A percentile compares a stretch with the other conserved stretches of the same genome.
phyloP scores from a whole-genome alignment of 2,113 vertebrate genomes.

The Cololabis saira region DNA sequence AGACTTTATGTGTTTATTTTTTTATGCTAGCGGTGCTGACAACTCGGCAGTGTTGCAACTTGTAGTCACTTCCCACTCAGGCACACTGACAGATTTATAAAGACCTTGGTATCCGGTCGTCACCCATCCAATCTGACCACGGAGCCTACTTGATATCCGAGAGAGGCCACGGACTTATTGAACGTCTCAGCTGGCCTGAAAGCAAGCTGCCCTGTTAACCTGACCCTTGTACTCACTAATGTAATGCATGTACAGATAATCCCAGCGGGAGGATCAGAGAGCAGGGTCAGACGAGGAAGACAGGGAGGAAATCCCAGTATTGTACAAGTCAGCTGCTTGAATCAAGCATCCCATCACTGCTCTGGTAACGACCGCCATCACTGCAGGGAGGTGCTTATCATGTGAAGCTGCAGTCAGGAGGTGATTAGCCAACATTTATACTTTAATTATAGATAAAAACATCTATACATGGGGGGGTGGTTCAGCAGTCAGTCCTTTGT shows the following conservation, averaged over 20 bases:
- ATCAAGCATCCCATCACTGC: neutral
- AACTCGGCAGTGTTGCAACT: too few species aligned
- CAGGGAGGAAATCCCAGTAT: neutral
- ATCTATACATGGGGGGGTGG: too few species aligned
- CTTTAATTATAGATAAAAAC: too few species aligned
- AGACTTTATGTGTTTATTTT: too few species aligned
- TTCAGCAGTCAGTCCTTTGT: too few species aligned
- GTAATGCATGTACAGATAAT: constrained; percentile 28
- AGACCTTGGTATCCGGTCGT: neutral
- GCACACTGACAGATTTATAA: neutral
- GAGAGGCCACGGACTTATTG: neutral
- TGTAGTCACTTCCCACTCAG: neutral
- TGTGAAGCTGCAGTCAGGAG: neutral
- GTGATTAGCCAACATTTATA: neutral
- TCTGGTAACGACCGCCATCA: neutral
- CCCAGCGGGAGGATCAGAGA: neutral
- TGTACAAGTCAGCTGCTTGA: neutral
- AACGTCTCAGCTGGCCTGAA: neutral
- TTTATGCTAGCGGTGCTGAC: too few species aligned
- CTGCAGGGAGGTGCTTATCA: neutral
- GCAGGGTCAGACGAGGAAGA: constrained; percentile 7
- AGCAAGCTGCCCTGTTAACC: constrained; percentile 24
- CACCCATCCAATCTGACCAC: neutral
- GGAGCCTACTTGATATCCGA: neutral
- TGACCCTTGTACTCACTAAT: constrained; percentile 2